A percentile compares a stretch with the other conserved stretches of the same genome.
Evolutionary conservation across 2,113 vertebrate genomes (phyloP).

Genomic region (Sinosuthora webbiana): DNA sequence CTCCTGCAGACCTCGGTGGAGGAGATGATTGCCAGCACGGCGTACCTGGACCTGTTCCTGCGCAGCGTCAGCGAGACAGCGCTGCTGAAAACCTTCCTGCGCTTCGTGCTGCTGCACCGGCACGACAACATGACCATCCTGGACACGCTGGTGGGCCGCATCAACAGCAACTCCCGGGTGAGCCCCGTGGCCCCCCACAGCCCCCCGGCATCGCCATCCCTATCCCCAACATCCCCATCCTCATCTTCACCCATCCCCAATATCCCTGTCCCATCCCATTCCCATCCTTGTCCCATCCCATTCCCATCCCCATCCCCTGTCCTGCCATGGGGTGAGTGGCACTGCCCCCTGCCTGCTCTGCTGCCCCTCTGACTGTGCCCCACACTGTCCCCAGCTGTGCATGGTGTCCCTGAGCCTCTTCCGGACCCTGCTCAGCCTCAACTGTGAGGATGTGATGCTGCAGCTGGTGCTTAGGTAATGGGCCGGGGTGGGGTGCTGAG

Average conservation of each 20-base stretch:
- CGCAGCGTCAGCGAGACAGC: constrained; percentile 88
- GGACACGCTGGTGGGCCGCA: constrained; percentile 90
- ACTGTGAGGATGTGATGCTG: constrained; percentile 94
- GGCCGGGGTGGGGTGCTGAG: fast-evolving
- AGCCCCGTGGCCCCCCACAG: not conserved
- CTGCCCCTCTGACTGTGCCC: not conserved
- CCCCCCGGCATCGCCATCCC: not conserved
- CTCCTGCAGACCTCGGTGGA: constrained; percentile 86
- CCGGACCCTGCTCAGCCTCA: constrained; percentile 91
- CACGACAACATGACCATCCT: constrained; percentile 92
- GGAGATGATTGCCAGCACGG: constrained; percentile 96
- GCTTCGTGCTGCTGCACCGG: constrained; percentile 91
- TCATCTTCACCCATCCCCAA: not conserved
- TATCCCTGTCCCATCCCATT: too few relatives aligned
- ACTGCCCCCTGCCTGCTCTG: fast-evolving
- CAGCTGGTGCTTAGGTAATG: constrained; percentile 93
- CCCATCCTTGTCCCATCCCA: not conserved
- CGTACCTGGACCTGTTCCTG: constrained; percentile 96
- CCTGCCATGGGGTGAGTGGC: not conserved
- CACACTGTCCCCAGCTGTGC: constrained; percentile 78
- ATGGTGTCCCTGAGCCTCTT: constrained; percentile 97
- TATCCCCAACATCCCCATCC: not conserved
- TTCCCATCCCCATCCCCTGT: not conserved
- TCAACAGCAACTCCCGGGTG: constrained; percentile 94
- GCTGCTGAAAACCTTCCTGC: constrained; percentile 92